A percentile compares a stretch with the other conserved stretches of the same genome.
phyloP scores from a whole-genome alignment of 2,888 invertebrate genomes.

The Noctua comes region DNA sequence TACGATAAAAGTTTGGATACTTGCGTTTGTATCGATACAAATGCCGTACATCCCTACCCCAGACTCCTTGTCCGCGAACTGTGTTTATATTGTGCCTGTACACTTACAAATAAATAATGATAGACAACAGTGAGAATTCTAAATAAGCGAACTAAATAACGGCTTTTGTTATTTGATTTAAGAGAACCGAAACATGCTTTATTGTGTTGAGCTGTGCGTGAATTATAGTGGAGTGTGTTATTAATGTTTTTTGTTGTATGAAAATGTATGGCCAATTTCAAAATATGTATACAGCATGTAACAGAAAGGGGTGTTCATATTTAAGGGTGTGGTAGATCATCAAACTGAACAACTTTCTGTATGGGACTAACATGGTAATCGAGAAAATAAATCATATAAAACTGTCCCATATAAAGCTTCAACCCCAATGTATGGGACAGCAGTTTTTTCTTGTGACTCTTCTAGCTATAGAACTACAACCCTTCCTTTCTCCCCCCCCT shows the following conservation, averaged over 20 bases:
- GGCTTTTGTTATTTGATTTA: conserved; percentile 69
- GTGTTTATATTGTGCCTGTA: conserved; percentile 72
- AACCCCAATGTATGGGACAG: too few relatives aligned
- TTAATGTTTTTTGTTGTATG: conserved; percentile 7
- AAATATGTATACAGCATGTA: not conserved
- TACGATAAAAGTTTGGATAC: not conserved
- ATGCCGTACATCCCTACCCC: not conserved
- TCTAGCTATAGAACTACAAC: not conserved
- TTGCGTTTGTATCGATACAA: not conserved
- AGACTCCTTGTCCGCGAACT: conserved; percentile 63
- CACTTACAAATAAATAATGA: conserved; percentile 76
- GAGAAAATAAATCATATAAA: too few relatives aligned
- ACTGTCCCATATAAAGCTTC: too few relatives aligned
- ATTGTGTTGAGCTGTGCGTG: conserved; percentile 39
- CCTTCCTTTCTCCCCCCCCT: too few relatives aligned
- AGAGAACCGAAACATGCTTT: conserved; percentile 58
- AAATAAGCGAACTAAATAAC: conserved; percentile 71
- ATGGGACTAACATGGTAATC: not conserved
- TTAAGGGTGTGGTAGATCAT: not conserved
- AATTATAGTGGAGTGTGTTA: conserved; percentile 27
- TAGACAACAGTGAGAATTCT: conserved; percentile 71
- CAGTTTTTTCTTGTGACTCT: not conserved
- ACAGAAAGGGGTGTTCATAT: not conserved
- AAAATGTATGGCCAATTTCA: conserved; percentile 5
- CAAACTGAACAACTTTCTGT: not conserved